Conservation (phyloP, 1,140 invertebrate genomes). For the Pseudobourletiella spinata region DNA sequence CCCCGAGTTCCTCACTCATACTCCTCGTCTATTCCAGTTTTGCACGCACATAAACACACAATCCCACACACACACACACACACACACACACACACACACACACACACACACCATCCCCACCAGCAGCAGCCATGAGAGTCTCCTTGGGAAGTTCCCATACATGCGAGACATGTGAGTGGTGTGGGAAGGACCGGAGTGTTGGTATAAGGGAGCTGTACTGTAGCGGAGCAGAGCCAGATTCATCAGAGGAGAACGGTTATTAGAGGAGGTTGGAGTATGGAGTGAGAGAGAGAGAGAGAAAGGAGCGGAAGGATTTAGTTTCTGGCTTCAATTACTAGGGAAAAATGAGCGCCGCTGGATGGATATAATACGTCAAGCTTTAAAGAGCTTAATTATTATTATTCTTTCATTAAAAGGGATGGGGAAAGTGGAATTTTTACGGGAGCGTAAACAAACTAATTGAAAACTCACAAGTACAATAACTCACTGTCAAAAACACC, state of each 20-base stretch:
- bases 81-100: no score
- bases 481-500: constrained; percentile 37
- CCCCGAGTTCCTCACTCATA: no score
- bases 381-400: constrained; percentile 38
- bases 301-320: constrained; percentile 26
- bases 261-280: neutral
- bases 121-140: no score
- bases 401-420: constrained; percentile 36
- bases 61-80: no score
- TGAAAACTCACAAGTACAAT: constrained; percentile 36
- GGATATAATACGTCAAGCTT: constrained; percentile 32
- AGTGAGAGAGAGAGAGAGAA: constrained; percentile 1
- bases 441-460: constrained; percentile 36
- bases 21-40: no score
- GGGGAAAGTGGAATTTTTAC: constrained; percentile 32
- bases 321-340: constrained; percentile 29
- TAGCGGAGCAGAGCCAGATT: no score
- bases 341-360: constrained; percentile 28
- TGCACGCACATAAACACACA: no score
- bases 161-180: no score
- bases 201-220: no score
- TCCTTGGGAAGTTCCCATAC: no score
- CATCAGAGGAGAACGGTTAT: neutral
- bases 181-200: no score
- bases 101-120: no score